These are phyloP conservation scores for mouse (Mus musculus) DNA, from an alignment of 2,113 vertebrate genomes.

Conservation along the genomic window GRCm39 chr15:79004001-79004500, in stretches of 20 bases:
- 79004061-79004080: neutral
- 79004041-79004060: rapidly evolving
- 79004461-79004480: neutral
- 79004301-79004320: rapidly evolving
- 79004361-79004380: neutral
- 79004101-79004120: neutral
- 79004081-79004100: neutral
- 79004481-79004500: neutral
- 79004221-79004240: neutral
- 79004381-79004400: neutral
- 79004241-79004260: neutral
- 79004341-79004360: neutral
- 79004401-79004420: neutral
- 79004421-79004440: neutral
- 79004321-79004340: neutral
- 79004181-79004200: neutral
- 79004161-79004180: neutral
- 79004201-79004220: neutral
- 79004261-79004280: neutral
- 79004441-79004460: neutral
- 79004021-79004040: conserved; percentile 17
- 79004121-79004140: neutral
- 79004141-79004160: neutral
- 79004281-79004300: neutral
- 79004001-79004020: conserved; percentile 77